Percentiles rank a stretch among this genome's conserved stretches.
phyloP scores from a whole-genome alignment of 1,140 invertebrate species.

The Trichonephila clavipes region DNA sequence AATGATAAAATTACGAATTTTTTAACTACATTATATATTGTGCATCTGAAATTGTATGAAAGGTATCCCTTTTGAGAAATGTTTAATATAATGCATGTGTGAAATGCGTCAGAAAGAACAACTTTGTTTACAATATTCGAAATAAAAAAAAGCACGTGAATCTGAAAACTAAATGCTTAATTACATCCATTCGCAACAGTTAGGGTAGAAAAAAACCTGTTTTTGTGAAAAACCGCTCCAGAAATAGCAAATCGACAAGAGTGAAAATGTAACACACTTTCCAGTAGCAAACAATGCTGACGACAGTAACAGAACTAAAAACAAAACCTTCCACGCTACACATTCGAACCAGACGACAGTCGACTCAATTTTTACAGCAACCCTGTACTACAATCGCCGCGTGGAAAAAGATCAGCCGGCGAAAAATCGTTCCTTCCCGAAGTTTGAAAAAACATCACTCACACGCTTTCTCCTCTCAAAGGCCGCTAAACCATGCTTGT shows the following conservation, averaged over 20 bases:
- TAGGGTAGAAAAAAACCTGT: not conserved
- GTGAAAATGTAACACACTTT: not conserved
- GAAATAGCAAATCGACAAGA: not conserved
- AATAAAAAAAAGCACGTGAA: not conserved
- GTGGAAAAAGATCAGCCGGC: not conserved
- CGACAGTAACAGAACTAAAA: not conserved
- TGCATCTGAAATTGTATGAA: too few relatives aligned
- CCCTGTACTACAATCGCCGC: constrained; percentile 21
- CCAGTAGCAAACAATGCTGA: not conserved
- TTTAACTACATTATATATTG: too few relatives aligned
- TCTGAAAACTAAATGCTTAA: not conserved
- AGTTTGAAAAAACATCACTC: not conserved
- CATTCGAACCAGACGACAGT: not conserved
- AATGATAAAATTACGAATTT: too few relatives aligned
- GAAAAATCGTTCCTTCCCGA: too few relatives aligned
- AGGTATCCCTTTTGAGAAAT: too few relatives aligned
- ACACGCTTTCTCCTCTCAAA: too few relatives aligned
- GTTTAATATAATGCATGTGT: too few relatives aligned
- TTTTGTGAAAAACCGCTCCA: not conserved
- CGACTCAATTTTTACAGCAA: constrained; percentile 9
- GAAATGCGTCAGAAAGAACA: too few relatives aligned
- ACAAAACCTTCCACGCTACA: not conserved
- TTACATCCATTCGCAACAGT: not conserved
- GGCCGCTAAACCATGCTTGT: not conserved
- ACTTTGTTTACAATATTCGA: not conserved